Evolutionary conservation across 2,797 vertebrate genomes (phyloP).

Genomic region (Chaenodraco wilsoni): DNA sequence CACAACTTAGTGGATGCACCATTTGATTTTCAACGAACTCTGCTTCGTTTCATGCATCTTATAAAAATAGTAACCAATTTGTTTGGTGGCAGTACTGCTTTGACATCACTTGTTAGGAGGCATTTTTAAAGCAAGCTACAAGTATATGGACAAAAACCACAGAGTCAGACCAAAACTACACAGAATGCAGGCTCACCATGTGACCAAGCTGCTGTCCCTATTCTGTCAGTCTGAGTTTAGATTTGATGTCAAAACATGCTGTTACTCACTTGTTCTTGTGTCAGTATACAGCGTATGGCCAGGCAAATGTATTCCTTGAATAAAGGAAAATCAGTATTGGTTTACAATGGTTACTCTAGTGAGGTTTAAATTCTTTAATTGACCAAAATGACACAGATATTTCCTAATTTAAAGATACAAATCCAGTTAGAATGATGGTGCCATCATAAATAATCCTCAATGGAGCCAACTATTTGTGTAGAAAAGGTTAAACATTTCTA

Average conservation of each 20-base stretch:
- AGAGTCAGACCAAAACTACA: not conserved
- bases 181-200: not conserved
- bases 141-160: not conserved
- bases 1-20: not conserved
- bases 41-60: not conserved
- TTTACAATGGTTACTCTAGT: not conserved
- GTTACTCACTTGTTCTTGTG: not conserved
- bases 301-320: not conserved
- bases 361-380: not conserved
- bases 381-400: not conserved
- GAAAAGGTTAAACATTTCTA: too few species aligned
- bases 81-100: not conserved
- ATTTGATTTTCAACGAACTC: slow-evolving; percentile 8
- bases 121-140: not conserved
- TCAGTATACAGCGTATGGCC: not conserved
- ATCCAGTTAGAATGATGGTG: not conserved
- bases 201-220: not conserved
- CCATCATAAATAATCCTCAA: not conserved
- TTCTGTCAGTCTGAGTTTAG: slow-evolving; percentile 14
- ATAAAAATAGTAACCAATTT: not conserved
- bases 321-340: not conserved
- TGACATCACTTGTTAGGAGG: not conserved
- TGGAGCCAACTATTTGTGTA: too few species aligned
- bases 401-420: not conserved
- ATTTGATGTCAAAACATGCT: not conserved